Evolutionary conservation across 2,113 vertebrate species (phyloP), one percentile per base, ranked within the genome.

Genomic region (Sisor rabdophorus): DNA sequence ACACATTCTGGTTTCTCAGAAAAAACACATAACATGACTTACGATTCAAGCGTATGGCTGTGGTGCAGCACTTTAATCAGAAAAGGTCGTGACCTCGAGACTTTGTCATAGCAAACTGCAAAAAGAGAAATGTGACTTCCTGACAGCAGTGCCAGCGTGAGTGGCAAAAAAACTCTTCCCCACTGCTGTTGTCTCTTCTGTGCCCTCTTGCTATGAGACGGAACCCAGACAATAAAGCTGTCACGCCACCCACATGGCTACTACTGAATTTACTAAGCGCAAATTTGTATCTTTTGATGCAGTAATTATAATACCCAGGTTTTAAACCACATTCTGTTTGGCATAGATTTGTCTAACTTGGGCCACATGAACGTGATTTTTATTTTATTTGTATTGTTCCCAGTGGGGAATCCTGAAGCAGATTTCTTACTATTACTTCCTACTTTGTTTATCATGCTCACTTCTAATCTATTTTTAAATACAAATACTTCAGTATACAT

Each of bases 111-210:
- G 24, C 83, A 26, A 71, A 26, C 79, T 82, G 69, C 87, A 83
- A 77, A 80, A 65, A 85, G 86, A 83, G 84, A 75, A 79, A 76
- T 80, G 75, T 87, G 78, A 89, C 90, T 88, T 87, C 87, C 87
- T 92, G 90, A 90, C 87, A 87, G 87, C 78, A 74, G 82, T 79
- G 76, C 63, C 61, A 16, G 48, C 12, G 47, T 53, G 65, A 80
- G 22, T 44, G 72, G 36, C 78, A 76, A 65, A 60, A 44, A 71
- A 79, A 40, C 59, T 53, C 70, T 24, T 47, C 64, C 68, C 44
- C 40, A 7, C 10, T 44, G 53, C 54, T 36, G 22, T 59, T 67
- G 75, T 47, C 80, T 74, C 22, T 30, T 16, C 67, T 28, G 24
- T 75, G 74, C 63, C 79, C 82, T 84, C 81, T 78, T 28, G 11